phyloP scores from a whole-genome alignment of 2,113 vertebrate species.

The Macroglossus sobrinus region DNA sequence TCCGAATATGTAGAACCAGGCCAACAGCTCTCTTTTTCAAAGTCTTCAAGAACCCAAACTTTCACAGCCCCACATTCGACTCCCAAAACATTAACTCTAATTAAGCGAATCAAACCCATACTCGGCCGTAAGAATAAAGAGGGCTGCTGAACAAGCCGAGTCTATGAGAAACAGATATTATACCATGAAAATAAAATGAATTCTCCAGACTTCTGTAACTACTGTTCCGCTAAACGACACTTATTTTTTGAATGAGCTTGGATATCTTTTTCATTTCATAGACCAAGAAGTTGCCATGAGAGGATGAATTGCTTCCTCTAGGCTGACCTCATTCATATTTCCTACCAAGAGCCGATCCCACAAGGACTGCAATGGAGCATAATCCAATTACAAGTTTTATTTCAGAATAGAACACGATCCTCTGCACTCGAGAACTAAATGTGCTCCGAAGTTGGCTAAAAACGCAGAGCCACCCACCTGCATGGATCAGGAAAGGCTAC shows the following conservation, averaged over 20 bases:
- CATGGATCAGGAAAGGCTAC: background rate
- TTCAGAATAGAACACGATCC: constrained; percentile 76
- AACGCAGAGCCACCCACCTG: background rate
- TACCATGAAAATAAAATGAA: constrained; percentile 81
- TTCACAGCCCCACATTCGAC: constrained; percentile 64
- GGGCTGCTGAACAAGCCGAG: constrained; percentile 72
- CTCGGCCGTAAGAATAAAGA: constrained; percentile 77
- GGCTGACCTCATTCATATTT: constrained; percentile 77
- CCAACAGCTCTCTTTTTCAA: constrained; percentile 64
- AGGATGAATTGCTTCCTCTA: constrained; percentile 82
- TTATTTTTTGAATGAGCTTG: constrained; percentile 84
- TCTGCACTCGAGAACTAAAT: constrained; percentile 21
- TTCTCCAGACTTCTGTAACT: constrained; percentile 83
- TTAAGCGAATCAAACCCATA: constrained; percentile 86
- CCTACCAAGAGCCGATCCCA: constrained; percentile 73
- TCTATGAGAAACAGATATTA: constrained; percentile 81
- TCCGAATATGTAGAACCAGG: constrained; percentile 45
- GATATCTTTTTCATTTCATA: constrained; percentile 83
- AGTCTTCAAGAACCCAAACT: constrained; percentile 65
- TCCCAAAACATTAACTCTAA: constrained; percentile 78
- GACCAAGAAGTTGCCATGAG: constrained; percentile 78
- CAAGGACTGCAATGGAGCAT: constrained; percentile 76
- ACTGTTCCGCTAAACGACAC: constrained; percentile 79
- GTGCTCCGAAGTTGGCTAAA: background rate
- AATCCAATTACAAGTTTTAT: constrained; percentile 78